Percentiles rank a stretch among this genome's conserved stretches.
These are phyloP conservation scores for Aphaenogaster rudis DNA, from an alignment of 1,140 invertebrate genomes.

Conservation along the genomic window DNA sequence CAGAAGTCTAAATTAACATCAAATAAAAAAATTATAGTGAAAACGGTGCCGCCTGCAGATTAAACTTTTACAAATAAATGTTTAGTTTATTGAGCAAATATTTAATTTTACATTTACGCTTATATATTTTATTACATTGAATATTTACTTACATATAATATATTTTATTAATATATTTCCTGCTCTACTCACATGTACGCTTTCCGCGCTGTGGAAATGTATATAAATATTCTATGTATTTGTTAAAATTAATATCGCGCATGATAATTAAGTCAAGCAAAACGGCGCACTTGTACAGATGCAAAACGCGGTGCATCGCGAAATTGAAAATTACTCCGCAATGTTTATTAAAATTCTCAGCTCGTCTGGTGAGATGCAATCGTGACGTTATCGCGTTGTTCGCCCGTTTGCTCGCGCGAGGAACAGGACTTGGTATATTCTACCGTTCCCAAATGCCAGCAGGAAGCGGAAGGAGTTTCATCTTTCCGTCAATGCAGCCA, in stretches of 20 bases:
- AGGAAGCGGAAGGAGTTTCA: not conserved
- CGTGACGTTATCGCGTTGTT: not conserved
- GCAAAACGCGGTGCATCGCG: not conserved
- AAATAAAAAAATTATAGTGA: not conserved
- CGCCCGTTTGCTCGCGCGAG: not conserved
- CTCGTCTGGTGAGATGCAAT: not conserved
- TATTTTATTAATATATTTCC: not conserved
- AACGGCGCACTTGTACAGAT: not conserved
- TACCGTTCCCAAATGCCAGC: not conserved
- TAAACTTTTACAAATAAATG: not conserved
- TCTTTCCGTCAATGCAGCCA: not conserved
- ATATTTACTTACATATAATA: not conserved
- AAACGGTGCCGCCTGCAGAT: not conserved
- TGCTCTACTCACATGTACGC: not conserved
- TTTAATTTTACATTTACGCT: not conserved
- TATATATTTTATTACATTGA: not conserved
- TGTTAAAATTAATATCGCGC: constrained; percentile 45
- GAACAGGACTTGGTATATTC: not conserved
- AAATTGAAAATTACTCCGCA: not conserved
- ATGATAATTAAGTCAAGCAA: constrained; percentile 4
- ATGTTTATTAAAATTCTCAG: constrained; percentile 31
- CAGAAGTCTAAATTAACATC: not conserved
- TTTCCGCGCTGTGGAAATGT: not conserved
- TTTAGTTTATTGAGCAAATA: not conserved
- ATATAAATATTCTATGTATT: not conserved